Base-by-base conservation (phyloP, 2,888 invertebrate genomes). In the Aleiodes testaceus region DNA sequence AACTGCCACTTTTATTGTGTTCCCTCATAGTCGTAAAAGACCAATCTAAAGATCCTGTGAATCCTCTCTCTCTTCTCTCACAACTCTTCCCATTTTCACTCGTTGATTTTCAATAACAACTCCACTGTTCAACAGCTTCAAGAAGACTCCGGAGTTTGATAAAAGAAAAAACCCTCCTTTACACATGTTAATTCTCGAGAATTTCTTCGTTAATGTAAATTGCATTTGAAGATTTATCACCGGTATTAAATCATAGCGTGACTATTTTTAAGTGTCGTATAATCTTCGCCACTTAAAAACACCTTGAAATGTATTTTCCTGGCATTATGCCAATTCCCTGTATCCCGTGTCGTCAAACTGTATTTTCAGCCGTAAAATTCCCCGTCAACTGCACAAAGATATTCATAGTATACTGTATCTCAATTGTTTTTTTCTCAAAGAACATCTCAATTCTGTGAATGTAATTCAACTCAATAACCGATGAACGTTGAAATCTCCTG, bases 1-100 rank as follows among this genome's bases (percentile, higher is more conserved):
- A 79, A 77, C 77, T 77, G 73, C 76, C 71, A 77, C 77, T 78
- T 80, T 80, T 80, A 75, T 77, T 77, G 76, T 75, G 59, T 73
- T 77, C 70, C 65, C 72, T 49, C 26, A 73, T 67, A 26, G 50
- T 63, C 69, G 69, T 71, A 74, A 72, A 71, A 52, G 55, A 55
- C 36, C 70, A 53, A 70, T 72, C 73, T 72, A 68, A 59, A 61
- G 67, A 59, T 53, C 70, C 63, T 18, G 44, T 50, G 26, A 42
- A 42, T 63, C 42, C 53, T n/a, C 53, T 52, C 22, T 63, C 36
- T 61, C 36, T 69, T 63, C 5, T 26, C 26, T 26, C 26, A 26
- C 50, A 36, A 5, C 36, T 30, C 49, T n/a, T 26, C 3, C 53
- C 12, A 44, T 36, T 20, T 14, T 36, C 49, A 47, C 22, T 53